Conservation (phyloP, 1,140 invertebrate genomes). For the Adelges cooleyi region DNA sequence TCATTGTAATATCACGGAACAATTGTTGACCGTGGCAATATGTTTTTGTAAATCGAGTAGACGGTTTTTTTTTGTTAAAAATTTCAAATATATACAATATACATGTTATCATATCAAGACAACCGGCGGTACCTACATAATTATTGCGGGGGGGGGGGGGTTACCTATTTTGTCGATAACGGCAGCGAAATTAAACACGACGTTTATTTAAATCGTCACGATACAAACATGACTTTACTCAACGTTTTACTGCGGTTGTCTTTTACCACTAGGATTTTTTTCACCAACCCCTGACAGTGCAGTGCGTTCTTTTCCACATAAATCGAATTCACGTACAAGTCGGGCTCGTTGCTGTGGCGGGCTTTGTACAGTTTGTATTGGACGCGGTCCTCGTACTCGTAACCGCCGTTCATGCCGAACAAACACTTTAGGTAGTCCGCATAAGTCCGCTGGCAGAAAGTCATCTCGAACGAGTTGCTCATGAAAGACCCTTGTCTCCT, state of each 20-base stretch:
- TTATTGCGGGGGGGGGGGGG: no score
- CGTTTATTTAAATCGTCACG: no score
- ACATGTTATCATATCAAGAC: no score
- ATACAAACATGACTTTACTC: neutral
- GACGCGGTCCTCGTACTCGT: neutral
- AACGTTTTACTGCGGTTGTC: neutral
- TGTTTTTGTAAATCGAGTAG: no score
- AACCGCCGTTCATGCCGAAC: neutral
- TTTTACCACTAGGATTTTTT: conserved; percentile 2
- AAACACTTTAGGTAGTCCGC: neutral
- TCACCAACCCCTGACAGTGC: conserved; percentile 6
- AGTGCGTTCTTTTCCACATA: conserved; percentile 3
- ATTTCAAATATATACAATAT: no score
- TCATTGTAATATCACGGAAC: no score
- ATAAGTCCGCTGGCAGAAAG: neutral
- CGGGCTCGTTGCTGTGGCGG: neutral
- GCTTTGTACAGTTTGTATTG: neutral
- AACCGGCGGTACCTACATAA: no score
- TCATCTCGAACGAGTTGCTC: neutral
- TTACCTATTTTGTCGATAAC: no score
- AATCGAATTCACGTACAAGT: neutral
- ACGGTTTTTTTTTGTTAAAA: no score
- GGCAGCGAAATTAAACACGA: no score
- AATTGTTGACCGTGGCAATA: no score
- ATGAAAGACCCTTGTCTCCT: neutral